Base-by-base conservation (phyloP, 2,113 vertebrate species). In the Etheostoma spectabile region DNA sequence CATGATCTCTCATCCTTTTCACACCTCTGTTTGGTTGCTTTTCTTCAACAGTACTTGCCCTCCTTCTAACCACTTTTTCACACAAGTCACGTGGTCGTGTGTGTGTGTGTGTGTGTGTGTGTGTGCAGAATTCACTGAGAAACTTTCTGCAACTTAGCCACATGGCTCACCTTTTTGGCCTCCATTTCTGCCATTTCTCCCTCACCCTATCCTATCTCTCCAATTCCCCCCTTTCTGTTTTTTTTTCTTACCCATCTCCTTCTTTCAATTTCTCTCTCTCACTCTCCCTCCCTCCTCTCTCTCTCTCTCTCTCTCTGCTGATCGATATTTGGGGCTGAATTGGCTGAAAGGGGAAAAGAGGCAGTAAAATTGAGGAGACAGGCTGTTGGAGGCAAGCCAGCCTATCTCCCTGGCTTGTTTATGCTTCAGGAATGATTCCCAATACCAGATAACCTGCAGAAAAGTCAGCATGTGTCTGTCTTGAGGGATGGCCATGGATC, bases 321-420 rank as follows among this genome's bases (percentile, higher is more conserved):
- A 93, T 94, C 93, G 90, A 93, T 93, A 93, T 90, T 91, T 88
- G 90, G 92, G 92, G 91, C 91, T 92, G 92, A 94, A 92, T 93
- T 93, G 91, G 93, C 93, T 92, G 92, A 93, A 93, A 93, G 89
- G 88, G 90, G 89, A 87, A 91, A 91, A 90, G 88, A 92, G 86
- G 89, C 79, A 89, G 91, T 91, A 92, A 90, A 93, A 92, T 90
- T 85, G 90, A 92, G 90, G 86, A 91, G 93, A 93, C 91, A 92
- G 88, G 81, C 86, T 61, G 84, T 79, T 93, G 93, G 93, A 92
- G 82, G 61, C 74, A 77, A 59, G 90, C 93, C 93, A 93, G 87
- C 88, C 87, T 83, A 87, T 91, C 90, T 93, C 87, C 83, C 85
- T 75, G 90, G 83, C 92, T 93, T 93, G 93, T 93, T 94, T 93